Evolutionary conservation across 2,113 vertebrate species (phyloP), one percentile per base, ranked within the genome.

Genomic region (Apteryx owenii): DNA sequence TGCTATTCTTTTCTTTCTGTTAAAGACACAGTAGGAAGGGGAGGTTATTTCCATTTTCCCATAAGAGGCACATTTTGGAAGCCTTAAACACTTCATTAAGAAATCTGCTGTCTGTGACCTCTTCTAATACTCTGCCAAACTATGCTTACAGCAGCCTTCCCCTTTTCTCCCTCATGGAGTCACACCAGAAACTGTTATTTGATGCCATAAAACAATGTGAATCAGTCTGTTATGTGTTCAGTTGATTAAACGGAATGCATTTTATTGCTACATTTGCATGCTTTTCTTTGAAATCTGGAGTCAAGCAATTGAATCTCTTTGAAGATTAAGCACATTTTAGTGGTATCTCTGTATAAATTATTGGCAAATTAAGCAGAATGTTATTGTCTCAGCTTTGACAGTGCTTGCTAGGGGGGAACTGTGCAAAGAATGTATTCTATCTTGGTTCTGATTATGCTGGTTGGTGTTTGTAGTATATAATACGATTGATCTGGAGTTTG

Each of bases 271-370:
- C 69, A 89, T 95, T 98, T 97, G 90, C 84, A 94, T 91, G 71
- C 89, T 95, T 93, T 71, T 68, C 69, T 93, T 88, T 94, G 61
- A 97, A 93, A 88, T 95, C 92, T 94, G 88, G 89, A 97, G 91
- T 95, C 62, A 94, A 93, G 85, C 72, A 93, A 95, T 95, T 61
- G 82, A 86, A 92, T 96, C 81, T 87, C 92, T 97, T 95, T 65
- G 88, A 95, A 96, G 92, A 97, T 98, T 98, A 98, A 98, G 91
- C 79, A 85, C 78, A 82, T 97, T 97, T 97, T 69, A 78, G 40
- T 92, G 69, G 54, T 88, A 79, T 95, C 51, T 93, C 94, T 79
- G 44, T 91, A 68, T 96, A 97, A 93, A 97, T 95, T 94, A 91
- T 88, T 60, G 64, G 68, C 87, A 96, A 93, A 96, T 94, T 90